A percentile compares a stretch with the other conserved stretches of the same genome.
Conservation (phyloP, 2,113 vertebrate species). For the Sorex fumeus region DNA sequence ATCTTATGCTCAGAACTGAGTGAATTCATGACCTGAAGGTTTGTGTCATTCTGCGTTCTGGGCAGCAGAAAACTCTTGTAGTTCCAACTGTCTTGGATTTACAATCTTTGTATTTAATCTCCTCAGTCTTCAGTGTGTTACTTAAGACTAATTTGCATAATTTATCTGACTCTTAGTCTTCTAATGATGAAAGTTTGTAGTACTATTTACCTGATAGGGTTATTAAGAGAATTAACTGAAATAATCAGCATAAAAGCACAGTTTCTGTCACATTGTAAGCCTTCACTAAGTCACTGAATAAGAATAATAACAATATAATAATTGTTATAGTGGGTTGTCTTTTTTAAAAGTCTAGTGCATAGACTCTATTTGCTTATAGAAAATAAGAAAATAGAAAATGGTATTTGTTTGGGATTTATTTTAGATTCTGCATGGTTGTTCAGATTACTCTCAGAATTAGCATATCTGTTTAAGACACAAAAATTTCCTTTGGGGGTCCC, state of each 20-base stretch:
- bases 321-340: neutral
- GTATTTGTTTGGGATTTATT: slow-evolving; percentile 7
- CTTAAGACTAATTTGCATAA: neutral
- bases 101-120: neutral
- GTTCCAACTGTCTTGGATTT: neutral
- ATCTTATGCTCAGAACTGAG: slow-evolving; percentile 32
- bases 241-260: neutral
- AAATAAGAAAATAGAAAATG: slow-evolving; percentile 60
- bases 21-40: neutral
- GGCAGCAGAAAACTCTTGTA: neutral
- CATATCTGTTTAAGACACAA: slow-evolving; percentile 53
- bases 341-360: neutral
- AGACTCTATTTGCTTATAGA: neutral
- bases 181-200: neutral
- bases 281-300: neutral
- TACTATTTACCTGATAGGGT: neutral
- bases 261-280: neutral
- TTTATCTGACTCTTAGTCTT: neutral
- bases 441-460: slow-evolving; percentile 61
- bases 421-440: slow-evolving; percentile 26
- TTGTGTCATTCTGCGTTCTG: neutral
- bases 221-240: neutral
- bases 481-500: slow-evolving; percentile 62
- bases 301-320: neutral
- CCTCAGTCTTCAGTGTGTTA: neutral